Evolutionary conservation across 2,888 invertebrate species (phyloP), one percentile per base, ranked within the genome.

Genomic region (Tachina fera): DNA sequence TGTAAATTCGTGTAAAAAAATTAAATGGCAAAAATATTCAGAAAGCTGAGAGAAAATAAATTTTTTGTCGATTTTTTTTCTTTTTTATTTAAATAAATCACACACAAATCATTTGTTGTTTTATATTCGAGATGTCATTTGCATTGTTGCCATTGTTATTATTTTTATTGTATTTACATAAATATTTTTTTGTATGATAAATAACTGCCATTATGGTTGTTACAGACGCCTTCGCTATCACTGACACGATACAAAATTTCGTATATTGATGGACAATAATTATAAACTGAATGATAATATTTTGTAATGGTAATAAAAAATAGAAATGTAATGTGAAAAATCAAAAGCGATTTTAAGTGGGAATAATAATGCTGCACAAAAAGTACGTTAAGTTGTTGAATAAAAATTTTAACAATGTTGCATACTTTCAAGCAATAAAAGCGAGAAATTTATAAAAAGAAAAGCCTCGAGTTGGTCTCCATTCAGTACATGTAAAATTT

Each of bases 201-300:
- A 86, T 86, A 86, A 77, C 75, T 70, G 75, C 4, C 83, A 86
- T 83, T 86, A 83, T 83, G 72, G 67, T 77, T 83, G 76, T 56
- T 76, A 79, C 70, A 78, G 53, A 70, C 78, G 68, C 63, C 72
- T 67, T 70, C 76, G 67, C 85, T 81, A 85, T 78, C 81, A 77
- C 68, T 78, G 70, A 63, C 70, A 65, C 11, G 39, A 60, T 71
- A 79, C 47, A 61, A 58, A n/a, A 53, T 51, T 75, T 53, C 11
- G 56, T 79, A 67, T 74, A 82, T 85, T 82, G 70, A 85, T 85
- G 75, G 82, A 31, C 82, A 78, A 41, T 75, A 70, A 75, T 82
- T 75, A 79, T 65, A 75, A 84, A 71, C 41, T 71, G 31, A 70
- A 49, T 22, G 16, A 56, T 77, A 58, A 53, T 63, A 71, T 71